phyloP scores from a whole-genome alignment of 2,888 invertebrate species.

The Tanaodytes sp. region DNA sequence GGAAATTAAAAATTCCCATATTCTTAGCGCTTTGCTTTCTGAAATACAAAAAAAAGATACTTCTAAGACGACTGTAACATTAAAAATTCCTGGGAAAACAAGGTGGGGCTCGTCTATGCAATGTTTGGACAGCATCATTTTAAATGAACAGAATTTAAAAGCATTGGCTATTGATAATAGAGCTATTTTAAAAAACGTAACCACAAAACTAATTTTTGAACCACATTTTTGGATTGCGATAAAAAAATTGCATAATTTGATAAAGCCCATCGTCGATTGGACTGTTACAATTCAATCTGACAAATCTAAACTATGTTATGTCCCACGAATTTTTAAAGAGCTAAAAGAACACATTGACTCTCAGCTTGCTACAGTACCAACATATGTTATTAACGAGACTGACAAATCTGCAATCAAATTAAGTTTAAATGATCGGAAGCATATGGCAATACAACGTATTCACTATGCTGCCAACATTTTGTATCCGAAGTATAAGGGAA shows the following conservation, averaged over 20 bases:
- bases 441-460: slow-evolving; percentile 29
- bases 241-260: slow-evolving; percentile 10
- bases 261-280: slow-evolving; percentile 15
- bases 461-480: slow-evolving; percentile 43
- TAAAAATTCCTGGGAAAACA: slow-evolving; percentile 55
- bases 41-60: slow-evolving; percentile 45
- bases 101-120: slow-evolving; percentile 55
- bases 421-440: slow-evolving; percentile 2
- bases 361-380: not conserved
- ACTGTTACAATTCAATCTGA: not conserved
- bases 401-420: not conserved
- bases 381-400: not conserved
- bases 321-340: slow-evolving; percentile 23
- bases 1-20: slow-evolving; percentile 56
- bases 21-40: slow-evolving; percentile 48
- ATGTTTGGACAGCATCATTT: slow-evolving; percentile 54
- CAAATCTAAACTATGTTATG: slow-evolving; percentile 7
- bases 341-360: slow-evolving; percentile 29
- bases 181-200: slow-evolving; percentile 6
- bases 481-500: slow-evolving; percentile 32
- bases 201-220: not conserved
- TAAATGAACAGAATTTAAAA: slow-evolving; percentile 57
- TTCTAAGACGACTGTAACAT: slow-evolving; percentile 10
- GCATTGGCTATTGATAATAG: slow-evolving; percentile 48
- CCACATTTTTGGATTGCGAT: slow-evolving; percentile 22